Conservation (phyloP, 2,888 invertebrate genomes). For the Tetragonula carbonaria region DNA sequence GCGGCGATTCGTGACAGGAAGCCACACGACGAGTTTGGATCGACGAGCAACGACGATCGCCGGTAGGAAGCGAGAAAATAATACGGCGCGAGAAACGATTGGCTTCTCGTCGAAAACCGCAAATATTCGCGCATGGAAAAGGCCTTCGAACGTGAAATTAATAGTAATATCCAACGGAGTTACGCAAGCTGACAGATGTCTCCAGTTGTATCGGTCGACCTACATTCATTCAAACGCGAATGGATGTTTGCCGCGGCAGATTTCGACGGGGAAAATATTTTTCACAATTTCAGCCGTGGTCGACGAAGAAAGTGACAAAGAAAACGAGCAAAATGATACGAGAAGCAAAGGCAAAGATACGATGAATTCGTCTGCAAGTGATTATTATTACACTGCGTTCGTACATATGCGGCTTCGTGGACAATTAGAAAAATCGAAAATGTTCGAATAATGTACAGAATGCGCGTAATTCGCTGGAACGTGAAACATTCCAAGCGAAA, state of each 20-base stretch:
- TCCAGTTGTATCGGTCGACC: slow-evolving; percentile 43
- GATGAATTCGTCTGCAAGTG: neutral
- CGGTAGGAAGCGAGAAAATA: slow-evolving; percentile 52
- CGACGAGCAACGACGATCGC: slow-evolving; percentile 41
- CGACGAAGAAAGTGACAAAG: no score
- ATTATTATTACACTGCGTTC: neutral
- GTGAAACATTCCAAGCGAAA: no score
- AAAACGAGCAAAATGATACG: neutral
- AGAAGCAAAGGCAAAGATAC: neutral
- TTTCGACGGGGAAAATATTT: neutral
- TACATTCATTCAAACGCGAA: slow-evolving; percentile 22
- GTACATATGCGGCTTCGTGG: no score
- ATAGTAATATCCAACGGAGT: slow-evolving; percentile 47
- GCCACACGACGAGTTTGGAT: slow-evolving; percentile 36
- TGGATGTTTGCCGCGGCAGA: neutral
- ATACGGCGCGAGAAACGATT: slow-evolving; percentile 47
- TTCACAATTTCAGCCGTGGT: neutral
- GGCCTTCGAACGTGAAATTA: slow-evolving; percentile 52
- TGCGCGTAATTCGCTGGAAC: no score
- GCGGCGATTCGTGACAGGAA: slow-evolving; percentile 43
- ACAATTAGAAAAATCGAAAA: no score
- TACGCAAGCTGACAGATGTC: slow-evolving; percentile 61
- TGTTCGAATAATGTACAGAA: no score
- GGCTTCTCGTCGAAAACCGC: slow-evolving; percentile 49
- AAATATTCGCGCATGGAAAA: slow-evolving; percentile 47